A percentile compares a stretch with the other conserved stretches of the same genome.
Evolutionary conservation across 2,797 vertebrate genomes (phyloP).

Genomic region (Scyliorhinus canicula): DNA sequence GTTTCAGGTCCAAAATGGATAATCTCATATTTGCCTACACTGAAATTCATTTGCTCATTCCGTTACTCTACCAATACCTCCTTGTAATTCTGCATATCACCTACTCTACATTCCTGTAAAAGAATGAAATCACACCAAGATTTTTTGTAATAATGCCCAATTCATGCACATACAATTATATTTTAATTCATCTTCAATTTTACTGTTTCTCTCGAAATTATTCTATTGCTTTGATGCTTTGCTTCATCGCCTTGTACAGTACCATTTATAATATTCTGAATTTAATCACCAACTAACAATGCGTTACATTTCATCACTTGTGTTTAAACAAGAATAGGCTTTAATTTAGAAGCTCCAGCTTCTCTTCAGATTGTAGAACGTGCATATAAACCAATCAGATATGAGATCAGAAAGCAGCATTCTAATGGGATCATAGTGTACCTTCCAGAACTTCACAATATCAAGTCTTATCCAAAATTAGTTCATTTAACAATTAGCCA

Average conservation of each 20-base stretch:
- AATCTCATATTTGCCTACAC: too few relatives aligned
- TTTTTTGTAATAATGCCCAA: not conserved
- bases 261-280: not conserved
- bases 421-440: not conserved
- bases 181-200: not conserved
- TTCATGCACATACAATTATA: not conserved
- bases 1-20: too few relatives aligned
- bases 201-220: not conserved
- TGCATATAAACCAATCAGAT: not conserved
- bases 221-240: not conserved
- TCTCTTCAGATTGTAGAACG: not conserved
- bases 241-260: not conserved
- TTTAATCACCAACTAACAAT: too few relatives aligned
- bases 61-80: too few relatives aligned
- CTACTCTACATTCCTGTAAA: not conserved
- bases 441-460: not conserved
- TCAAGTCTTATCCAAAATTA: not conserved
- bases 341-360: not conserved
- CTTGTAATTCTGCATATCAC: too few relatives aligned
- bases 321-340: not conserved
- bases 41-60: too few relatives aligned
- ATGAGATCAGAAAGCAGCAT: not conserved
- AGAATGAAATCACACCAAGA: not conserved
- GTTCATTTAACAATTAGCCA: not conserved
- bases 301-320: not conserved